phyloP scores from a whole-genome alignment of 2,888 invertebrate genomes.

The Cosmia trapezina region DNA sequence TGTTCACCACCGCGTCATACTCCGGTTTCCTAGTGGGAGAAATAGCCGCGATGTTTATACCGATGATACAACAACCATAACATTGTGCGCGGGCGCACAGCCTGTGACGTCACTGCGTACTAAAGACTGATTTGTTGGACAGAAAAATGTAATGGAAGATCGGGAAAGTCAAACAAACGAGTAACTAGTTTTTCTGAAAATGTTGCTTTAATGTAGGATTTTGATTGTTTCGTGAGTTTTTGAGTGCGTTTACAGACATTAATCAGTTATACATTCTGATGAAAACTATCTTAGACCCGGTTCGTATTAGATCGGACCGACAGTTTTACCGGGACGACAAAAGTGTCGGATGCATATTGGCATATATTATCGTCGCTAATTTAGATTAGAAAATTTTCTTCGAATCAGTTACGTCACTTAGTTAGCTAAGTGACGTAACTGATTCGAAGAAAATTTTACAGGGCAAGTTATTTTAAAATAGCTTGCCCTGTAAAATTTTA shows the following conservation, averaged over 20 bases:
- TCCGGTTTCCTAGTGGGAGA: conserved; percentile 27
- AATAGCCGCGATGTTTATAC: conserved; percentile 60
- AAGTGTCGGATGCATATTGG: no score
- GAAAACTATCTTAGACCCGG: background rate
- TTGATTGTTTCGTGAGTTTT: background rate
- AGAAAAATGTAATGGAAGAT: conserved; percentile 16
- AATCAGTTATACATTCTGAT: background rate
- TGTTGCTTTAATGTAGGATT: background rate
- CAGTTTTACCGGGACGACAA: no score
- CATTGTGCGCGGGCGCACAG: conserved; percentile 48
- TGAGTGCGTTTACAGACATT: background rate
- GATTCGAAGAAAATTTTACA: no score
- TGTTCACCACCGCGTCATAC: conserved; percentile 31
- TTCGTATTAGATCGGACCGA: no score
- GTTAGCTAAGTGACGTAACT: no score
- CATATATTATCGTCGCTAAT: no score
- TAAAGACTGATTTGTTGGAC: conserved; percentile 40
- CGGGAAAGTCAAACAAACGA: conserved; percentile 12
- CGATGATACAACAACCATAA: conserved; percentile 61
- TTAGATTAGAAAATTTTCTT: no score
- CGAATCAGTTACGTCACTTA: no score
- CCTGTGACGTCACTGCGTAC: conserved; percentile 56
- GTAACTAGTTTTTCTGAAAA: background rate
- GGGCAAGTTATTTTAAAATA: no score
- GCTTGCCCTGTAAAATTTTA: no score